Evolutionary conservation across 2,888 invertebrate species (phyloP), one percentile per base, ranked within the genome.

Genomic region (Coelinius sp.): DNA sequence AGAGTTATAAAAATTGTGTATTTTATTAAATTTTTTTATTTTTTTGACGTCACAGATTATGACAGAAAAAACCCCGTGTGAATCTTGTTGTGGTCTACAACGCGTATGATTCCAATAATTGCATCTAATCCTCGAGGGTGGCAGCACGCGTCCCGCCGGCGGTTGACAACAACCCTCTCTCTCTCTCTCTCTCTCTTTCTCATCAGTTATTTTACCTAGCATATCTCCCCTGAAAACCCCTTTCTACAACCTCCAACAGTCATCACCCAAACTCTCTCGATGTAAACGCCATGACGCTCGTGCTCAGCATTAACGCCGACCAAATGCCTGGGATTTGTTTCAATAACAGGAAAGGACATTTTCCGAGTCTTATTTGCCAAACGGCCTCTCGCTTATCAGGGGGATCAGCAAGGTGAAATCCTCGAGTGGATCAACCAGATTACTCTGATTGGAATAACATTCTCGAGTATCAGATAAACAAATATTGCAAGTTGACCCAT

Each of bases 71-170:
- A 73, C 63, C 81, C 80, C 84, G 84, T 84, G 84, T 82, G 84
- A 84, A 84, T 82, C 79, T 80, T 76, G 76, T 81, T 83, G 85
- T 76, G 84, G 84, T 83, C 78, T 78, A 75, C 70, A 75, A 70
- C 70, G 67, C 73, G 76, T 76, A 79, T 80, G 84, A 84, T 84
- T 85, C 82, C 84, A 84, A 85, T 86, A 86, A 86, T 86, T 86
- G 84, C 78, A 75, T 80, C 79, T 86, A 86, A 86, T 85, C 86
- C 86, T 79, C 1, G 77, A 78, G 84, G 84, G 82, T 81, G 79
- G 78, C 72, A 75, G 76, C 85, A 84, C 85, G 84, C 83, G 85
- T 77, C 80, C 56, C 65, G 70, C 70, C 75, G 79, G 77, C 75
- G 75, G 74, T 68, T 66, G 75, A 75, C 77, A 78, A 78, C 79